These are phyloP conservation scores for Myotis davidii DNA, from an alignment of 2,113 vertebrate genomes.

Conservation along the genomic window DNA sequence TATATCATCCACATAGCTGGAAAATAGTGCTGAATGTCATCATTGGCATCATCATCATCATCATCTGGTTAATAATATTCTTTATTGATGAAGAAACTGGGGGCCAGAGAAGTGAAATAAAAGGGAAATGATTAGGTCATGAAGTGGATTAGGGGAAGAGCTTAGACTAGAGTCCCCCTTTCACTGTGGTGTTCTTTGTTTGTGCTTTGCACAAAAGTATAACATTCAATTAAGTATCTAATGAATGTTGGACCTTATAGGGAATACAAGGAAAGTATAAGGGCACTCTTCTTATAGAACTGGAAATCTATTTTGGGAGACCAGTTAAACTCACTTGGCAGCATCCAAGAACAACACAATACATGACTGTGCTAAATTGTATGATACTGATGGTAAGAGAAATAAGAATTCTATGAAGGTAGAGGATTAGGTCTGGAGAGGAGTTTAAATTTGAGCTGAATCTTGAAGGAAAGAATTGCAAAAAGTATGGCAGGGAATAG, in stretches of 20 bases:
- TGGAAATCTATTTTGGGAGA: not conserved
- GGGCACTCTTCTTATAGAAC: not conserved
- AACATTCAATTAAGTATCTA: not conserved
- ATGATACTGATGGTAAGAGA: not conserved
- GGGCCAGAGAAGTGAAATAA: not conserved
- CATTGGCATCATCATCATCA: not conserved
- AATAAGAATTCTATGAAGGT: not conserved
- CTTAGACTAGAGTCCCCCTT: not conserved
- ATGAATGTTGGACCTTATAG: not conserved
- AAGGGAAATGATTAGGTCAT: not conserved
- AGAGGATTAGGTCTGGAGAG: not conserved
- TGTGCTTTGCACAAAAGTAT: not conserved
- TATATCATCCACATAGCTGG: not conserved
- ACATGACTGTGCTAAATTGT: not conserved
- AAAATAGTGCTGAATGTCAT: not conserved
- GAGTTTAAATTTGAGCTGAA: not conserved
- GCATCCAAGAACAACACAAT: not conserved
- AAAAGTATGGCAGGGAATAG: not conserved
- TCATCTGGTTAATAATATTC: not conserved
- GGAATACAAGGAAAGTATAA: not conserved
- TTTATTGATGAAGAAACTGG: not conserved
- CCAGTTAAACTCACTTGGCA: not conserved
- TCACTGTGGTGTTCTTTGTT: not conserved
- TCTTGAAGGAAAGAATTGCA: not conserved
- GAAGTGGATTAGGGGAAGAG: not conserved